Base-by-base conservation (phyloP, 2,888 invertebrate species). In the Homarus gammarus region DNA sequence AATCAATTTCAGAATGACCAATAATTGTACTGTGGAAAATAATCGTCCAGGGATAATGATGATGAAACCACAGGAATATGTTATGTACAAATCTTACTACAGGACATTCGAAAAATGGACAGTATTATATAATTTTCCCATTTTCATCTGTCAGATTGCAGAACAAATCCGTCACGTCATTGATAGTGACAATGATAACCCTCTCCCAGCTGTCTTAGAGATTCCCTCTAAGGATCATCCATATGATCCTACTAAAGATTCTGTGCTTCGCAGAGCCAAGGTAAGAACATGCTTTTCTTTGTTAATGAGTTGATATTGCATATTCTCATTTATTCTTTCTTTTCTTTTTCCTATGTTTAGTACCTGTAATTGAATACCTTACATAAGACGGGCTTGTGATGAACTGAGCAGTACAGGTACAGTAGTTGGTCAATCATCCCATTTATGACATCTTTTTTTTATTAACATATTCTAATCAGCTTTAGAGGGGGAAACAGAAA, bases 191-290 rank as follows among this genome's bases (percentile, higher is more conserved):
- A 92, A 89, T 72, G 96, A 96, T 15, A 96, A 97, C 40, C 98
- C 99, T 0, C 96, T 99, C 92, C 99, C 99, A 22, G 96, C 99
- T 6, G 98, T 99, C 2, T 95, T 99, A 92, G 99, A 99, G 95
- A 99, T 99, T 93, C 99, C 99, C 31, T 99, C 99, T 68, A 99
- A 99, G 94, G 97, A 98, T 94, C 96, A 97, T 94, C 99, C 99
- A 0, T 99, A 99, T 94, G 99, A 99, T 94, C 98, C 99, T 79
- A 96, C 97, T 93, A 99, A 99, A 95, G 99, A 99, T 94, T 99
- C 99, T 0, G 99, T 99, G 93, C 95, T 99, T 92, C 96, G 99
- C 94, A 96, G 99, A 93, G 99, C 99, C 92, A 98, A 96, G 96
- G 98, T 98, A n/a, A 44, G 18, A 12, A 33, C 2, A 18, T n/a